phyloP scores from a whole-genome alignment of 2,888 invertebrate genomes.

The Schizotus pectinicornis region DNA sequence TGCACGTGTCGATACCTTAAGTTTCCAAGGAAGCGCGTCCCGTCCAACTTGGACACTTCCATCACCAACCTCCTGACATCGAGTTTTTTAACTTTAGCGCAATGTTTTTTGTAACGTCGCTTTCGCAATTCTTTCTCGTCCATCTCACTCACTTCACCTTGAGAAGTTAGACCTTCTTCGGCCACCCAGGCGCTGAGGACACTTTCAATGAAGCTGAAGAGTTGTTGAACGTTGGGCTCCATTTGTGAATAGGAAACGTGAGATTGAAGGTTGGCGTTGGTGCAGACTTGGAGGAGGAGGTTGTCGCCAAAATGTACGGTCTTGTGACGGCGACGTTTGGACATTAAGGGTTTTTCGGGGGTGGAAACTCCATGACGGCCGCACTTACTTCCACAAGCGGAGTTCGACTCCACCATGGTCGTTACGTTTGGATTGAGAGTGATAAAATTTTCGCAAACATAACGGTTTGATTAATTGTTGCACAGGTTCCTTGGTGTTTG shows the following conservation, averaged over 20 bases:
- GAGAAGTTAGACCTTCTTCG: conserved; percentile 73
- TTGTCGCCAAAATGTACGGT: conserved; percentile 82
- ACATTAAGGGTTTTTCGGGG: conserved; percentile 60
- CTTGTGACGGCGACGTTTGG: conserved; percentile 75
- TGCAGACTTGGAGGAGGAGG: conserved; percentile 74
- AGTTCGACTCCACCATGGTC: conserved; percentile 58
- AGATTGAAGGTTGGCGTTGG: conserved; percentile 68
- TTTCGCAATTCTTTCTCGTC: conserved; percentile 69
- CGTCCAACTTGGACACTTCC: conserved; percentile 73
- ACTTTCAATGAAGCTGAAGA: conserved; percentile 82
- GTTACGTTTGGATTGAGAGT: conserved; percentile 23
- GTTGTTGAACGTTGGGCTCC: conserved; percentile 80
- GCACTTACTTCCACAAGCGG: conserved; percentile 53
- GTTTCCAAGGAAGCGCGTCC: conserved; percentile 71
- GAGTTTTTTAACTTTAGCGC: conserved; percentile 69
- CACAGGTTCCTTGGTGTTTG: conserved; percentile 25
- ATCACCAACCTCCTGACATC: conserved; percentile 73
- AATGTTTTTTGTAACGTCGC: conserved; percentile 67
- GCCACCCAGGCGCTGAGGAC: conserved; percentile 82
- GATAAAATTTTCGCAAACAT: conserved; percentile 39
- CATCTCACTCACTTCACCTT: conserved; percentile 76
- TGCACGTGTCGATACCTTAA: conserved; percentile 79
- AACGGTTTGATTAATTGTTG: conserved; percentile 33
- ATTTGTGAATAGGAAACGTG: conserved; percentile 63
- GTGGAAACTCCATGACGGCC: conserved; percentile 34